Evolutionary conservation across 2,888 invertebrate species (phyloP).

Genomic region (Agriopis marginaria): DNA sequence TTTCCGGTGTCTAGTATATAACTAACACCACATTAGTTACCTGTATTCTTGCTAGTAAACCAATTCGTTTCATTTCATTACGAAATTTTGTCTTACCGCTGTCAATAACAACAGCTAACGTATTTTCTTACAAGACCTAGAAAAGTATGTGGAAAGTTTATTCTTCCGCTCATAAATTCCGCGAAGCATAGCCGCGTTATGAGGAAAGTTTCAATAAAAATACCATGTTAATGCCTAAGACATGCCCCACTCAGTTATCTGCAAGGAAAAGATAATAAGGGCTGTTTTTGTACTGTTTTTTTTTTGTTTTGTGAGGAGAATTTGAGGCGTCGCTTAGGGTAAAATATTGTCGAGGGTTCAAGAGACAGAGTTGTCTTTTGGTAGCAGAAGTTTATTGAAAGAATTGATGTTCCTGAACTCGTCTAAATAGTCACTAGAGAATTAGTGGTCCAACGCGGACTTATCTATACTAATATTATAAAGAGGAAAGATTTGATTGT

Average conservation of each 20-base stretch:
- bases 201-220: slow-evolving; percentile 40
- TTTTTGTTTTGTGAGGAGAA: not conserved
- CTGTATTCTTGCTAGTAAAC: no score
- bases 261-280: slow-evolving; percentile 27
- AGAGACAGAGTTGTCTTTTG: slow-evolving; percentile 5
- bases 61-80: no score
- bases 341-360: slow-evolving; percentile 21
- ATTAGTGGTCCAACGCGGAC: no score
- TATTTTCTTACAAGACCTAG: slow-evolving; percentile 6
- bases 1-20: no score
- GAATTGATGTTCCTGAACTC: slow-evolving; percentile 6
- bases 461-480: no score
- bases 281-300: slow-evolving; percentile 14
- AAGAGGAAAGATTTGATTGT: no score
- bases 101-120: not conserved
- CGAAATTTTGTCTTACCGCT: not conserved
- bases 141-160: slow-evolving; percentile 19
- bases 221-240: slow-evolving; percentile 35
- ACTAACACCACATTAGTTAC: no score
- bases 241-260: slow-evolving; percentile 31
- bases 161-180: slow-evolving; percentile 29
- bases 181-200: slow-evolving; percentile 32
- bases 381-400: slow-evolving; percentile 10
- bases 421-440: no score
- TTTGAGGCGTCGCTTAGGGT: slow-evolving; percentile 23